Percentiles rank a stretch among this genome's conserved stretches.
phyloP scores from a whole-genome alignment of 2,888 invertebrate genomes.

The Cephus pulcher region DNA sequence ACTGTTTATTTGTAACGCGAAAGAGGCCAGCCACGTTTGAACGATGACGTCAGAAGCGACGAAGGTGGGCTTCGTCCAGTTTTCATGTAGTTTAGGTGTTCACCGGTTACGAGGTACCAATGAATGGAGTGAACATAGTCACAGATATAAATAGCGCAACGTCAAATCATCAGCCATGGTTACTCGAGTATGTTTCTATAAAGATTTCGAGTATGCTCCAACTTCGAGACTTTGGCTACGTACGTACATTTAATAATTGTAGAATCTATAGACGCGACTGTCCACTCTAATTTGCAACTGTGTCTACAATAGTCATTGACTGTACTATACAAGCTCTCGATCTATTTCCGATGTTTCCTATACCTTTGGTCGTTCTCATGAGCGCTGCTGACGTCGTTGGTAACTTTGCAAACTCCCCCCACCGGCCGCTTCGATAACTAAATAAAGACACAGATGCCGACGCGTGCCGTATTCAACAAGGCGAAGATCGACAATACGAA shows the following conservation, averaged over 20 bases:
- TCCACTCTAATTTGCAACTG: background rate
- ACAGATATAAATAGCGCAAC: background rate
- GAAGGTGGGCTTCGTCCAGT: background rate
- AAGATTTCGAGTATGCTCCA: background rate
- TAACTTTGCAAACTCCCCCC: slow-evolving; percentile 40
- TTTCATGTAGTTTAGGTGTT: background rate
- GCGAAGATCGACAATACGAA: background rate
- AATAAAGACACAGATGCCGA: slow-evolving; percentile 30
- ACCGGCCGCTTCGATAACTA: slow-evolving; percentile 32
- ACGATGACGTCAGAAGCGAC: slow-evolving; percentile 1
- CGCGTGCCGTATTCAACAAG: background rate
- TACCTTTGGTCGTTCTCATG: background rate
- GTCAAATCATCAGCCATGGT: background rate
- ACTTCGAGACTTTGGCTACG: background rate
- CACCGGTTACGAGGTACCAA: background rate
- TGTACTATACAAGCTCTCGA: background rate
- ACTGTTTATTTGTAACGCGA: slow-evolving; percentile 6
- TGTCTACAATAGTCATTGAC: background rate
- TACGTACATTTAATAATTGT: background rate
- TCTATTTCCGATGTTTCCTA: background rate
- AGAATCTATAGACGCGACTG: background rate
- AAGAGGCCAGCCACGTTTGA: background rate
- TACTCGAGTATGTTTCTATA: background rate
- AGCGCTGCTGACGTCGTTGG: slow-evolving; percentile 19
- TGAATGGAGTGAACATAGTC: background rate